A percentile compares a stretch with the other conserved stretches of the same genome.
Conservation (phyloP, 2,797 vertebrate species). For the Pteropus rufus region DNA sequence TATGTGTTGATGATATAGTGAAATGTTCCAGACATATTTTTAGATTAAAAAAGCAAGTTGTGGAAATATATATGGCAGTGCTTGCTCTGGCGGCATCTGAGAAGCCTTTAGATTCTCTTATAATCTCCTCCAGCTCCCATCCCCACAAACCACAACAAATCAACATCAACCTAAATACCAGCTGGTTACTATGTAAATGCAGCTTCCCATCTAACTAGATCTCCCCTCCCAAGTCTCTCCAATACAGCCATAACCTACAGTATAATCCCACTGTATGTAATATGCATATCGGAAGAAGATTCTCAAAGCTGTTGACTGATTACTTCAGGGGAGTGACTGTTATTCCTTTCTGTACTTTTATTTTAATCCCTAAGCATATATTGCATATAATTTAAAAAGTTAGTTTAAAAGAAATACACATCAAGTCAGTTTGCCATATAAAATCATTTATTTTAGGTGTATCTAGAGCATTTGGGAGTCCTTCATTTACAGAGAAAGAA, state of each 20-base stretch:
- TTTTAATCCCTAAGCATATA: conserved; percentile 23
- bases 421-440: not conserved
- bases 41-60: not conserved
- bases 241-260: not conserved
- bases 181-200: not conserved
- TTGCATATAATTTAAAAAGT: not conserved
- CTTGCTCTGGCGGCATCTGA: not conserved
- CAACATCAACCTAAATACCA: not conserved
- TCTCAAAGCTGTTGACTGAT: not conserved
- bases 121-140: not conserved
- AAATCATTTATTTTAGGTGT: not conserved
- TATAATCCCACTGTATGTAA: not conserved
- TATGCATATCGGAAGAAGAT: not conserved
- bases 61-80: not conserved
- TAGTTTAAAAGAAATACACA: conserved; percentile 30
- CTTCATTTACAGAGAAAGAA: conserved; percentile 25
- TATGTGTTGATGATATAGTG: not conserved
- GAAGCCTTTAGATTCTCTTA: not conserved
- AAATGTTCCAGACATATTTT: conserved; percentile 25
- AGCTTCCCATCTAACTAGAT: not conserved
- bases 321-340: not conserved
- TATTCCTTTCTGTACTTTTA: not conserved
- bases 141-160: not conserved
- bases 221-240: not conserved
- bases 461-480: not conserved